Evolutionary conservation across 2,113 vertebrate species (phyloP).

Genomic region (Pelodiscus sinensis): DNA sequence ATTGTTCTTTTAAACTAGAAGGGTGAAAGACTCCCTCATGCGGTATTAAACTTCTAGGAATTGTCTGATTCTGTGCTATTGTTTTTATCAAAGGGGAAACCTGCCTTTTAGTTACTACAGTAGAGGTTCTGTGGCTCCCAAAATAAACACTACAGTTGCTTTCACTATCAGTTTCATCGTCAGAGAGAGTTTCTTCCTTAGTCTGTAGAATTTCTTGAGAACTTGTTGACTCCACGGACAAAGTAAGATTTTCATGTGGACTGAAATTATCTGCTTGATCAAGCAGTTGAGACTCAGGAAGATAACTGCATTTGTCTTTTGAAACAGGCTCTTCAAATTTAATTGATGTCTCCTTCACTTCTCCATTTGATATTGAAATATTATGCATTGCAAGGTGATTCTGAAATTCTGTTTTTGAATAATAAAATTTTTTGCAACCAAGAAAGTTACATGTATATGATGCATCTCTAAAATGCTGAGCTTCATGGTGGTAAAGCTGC

Average conservation of each 20-base stretch:
- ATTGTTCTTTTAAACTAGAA: slow-evolving; percentile 72
- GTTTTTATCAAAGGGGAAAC: slow-evolving; percentile 54
- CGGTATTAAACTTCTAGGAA: slow-evolving; percentile 69
- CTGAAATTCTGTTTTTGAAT: slow-evolving; percentile 92
- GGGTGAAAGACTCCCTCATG: slow-evolving; percentile 76
- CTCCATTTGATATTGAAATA: slow-evolving; percentile 79
- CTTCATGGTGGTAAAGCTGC: slow-evolving; percentile 96
- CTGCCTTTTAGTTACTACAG: slow-evolving; percentile 62
- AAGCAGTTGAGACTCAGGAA: slow-evolving; percentile 60
- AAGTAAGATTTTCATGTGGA: slow-evolving; percentile 56
- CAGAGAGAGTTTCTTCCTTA: slow-evolving; percentile 71
- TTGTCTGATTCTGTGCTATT: slow-evolving; percentile 57
- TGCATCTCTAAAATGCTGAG: slow-evolving; percentile 95
- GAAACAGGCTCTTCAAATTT: slow-evolving; percentile 66
- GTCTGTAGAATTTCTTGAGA: slow-evolving; percentile 65
- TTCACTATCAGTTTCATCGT: slow-evolving; percentile 72
- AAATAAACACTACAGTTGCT: slow-evolving; percentile 79
- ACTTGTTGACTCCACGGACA: slow-evolving; percentile 62
- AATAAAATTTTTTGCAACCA: slow-evolving; percentile 94
- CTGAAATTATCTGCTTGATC: slow-evolving; percentile 65
- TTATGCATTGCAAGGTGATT: slow-evolving; percentile 92
- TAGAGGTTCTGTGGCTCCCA: slow-evolving; percentile 65
- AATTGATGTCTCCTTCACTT: slow-evolving; percentile 62
- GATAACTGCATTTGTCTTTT: slow-evolving; percentile 59
- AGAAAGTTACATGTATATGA: slow-evolving; percentile 89